Evolutionary conservation across 2,888 invertebrate species (phyloP).

Genomic region (Polyommatus icarus): DNA sequence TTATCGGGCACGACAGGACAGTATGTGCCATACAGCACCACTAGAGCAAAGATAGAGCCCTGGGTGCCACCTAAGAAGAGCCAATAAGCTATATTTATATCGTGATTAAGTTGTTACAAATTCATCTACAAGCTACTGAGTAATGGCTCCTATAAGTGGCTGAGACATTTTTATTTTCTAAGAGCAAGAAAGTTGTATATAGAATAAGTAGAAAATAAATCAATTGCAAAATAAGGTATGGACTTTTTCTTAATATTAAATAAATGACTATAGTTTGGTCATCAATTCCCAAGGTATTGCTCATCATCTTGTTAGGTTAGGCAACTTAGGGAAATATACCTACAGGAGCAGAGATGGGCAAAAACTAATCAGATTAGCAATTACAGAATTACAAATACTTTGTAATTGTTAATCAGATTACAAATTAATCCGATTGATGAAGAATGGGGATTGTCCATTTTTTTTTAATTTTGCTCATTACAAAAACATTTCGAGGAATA

Average conservation of each 20-base stretch:
- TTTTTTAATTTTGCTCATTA: no score
- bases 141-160: not conserved
- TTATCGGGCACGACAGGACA: slow-evolving; percentile 88
- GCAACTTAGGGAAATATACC: no score
- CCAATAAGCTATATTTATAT: slow-evolving; percentile 29
- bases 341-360: no score
- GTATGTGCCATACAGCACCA: slow-evolving; percentile 96
- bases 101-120: not conserved
- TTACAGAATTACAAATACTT: no score
- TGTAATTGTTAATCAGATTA: no score
- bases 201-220: slow-evolving; percentile 27
- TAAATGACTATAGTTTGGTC: not conserved
- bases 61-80: slow-evolving; percentile 83
- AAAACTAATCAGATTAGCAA: no score
- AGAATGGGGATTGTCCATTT: no score
- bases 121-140: not conserved
- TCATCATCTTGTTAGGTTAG: not conserved
- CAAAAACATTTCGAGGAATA: no score
- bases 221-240: not conserved
- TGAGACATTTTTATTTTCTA: not conserved
- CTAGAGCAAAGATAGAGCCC: slow-evolving; percentile 90
- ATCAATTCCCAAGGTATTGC: not conserved
- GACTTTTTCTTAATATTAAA: not conserved
- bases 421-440: no score
- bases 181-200: not conserved